Percentiles rank a stretch among this genome's conserved stretches.
Evolutionary conservation across 2,888 invertebrate genomes (phyloP).

Genomic region (Tetrapedia diversipes): DNA sequence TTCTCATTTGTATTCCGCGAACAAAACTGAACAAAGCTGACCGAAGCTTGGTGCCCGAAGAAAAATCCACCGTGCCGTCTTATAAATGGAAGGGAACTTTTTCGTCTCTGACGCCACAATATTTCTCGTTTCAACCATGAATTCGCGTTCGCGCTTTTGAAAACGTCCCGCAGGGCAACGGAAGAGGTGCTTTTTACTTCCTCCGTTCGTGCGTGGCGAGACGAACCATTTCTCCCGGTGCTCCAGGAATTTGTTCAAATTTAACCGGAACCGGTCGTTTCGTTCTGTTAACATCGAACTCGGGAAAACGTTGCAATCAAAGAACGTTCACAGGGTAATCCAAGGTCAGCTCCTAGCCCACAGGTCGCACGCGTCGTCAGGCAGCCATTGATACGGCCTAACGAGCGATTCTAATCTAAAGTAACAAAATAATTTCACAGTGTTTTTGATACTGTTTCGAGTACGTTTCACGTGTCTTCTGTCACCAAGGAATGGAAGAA

Average conservation of each 20-base stretch:
- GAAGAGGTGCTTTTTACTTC: constrained; percentile 6
- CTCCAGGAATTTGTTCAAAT: not conserved
- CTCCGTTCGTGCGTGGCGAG: not conserved
- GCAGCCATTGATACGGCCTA: no score
- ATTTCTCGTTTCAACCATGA: constrained; percentile 16
- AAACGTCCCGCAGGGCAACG: not conserved
- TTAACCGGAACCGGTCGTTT: not conserved
- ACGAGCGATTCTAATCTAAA: no score
- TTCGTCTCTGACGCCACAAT: not conserved
- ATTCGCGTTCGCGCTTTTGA: constrained; percentile 6
- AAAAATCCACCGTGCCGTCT: constrained; percentile 2
- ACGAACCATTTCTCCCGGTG: not conserved
- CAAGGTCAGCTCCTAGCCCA: constrained; percentile 6
- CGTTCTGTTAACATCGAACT: constrained; percentile 2
- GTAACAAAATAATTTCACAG: no score
- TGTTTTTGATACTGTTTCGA: no score
- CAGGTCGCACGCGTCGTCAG: no score
- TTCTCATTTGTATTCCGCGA: not conserved
- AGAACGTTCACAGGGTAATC: constrained; percentile 14
- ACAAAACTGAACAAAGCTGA: not conserved
- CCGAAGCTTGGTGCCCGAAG: not conserved
- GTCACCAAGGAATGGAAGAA: no score
- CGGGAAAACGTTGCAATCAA: not conserved
- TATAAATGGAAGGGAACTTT: constrained; percentile 11
- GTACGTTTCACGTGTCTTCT: no score